These are phyloP conservation scores for Erythrocebus patas DNA, from an alignment of 2,113 vertebrate genomes.

Conservation along the genomic window DNA sequence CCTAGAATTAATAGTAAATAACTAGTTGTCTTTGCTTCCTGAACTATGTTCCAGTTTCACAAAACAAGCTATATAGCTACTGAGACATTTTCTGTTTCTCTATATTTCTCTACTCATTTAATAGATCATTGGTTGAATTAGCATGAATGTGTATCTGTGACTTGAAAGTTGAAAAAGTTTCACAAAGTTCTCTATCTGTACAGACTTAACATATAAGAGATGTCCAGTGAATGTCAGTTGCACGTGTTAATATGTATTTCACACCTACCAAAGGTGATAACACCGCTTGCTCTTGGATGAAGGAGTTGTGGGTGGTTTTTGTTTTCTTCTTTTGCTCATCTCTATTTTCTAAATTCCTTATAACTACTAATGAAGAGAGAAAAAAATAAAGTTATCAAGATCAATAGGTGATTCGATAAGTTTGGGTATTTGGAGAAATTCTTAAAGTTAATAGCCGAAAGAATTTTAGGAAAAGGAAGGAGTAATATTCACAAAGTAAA, in stretches of 20 bases:
- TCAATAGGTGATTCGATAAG: background rate
- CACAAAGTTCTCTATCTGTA: background rate
- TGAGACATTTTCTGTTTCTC: background rate
- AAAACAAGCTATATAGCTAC: background rate
- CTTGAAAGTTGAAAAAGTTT: background rate
- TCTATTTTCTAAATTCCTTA: background rate
- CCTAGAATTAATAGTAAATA: background rate
- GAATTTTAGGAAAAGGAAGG: background rate
- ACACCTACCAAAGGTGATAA: background rate
- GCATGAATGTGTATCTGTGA: background rate
- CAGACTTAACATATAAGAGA: background rate
- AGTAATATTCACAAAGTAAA: background rate
- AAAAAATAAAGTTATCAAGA: background rate
- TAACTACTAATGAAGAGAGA: background rate
- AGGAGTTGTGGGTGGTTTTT: background rate
- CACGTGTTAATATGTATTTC: background rate
- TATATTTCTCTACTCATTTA: background rate
- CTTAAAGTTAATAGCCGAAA: background rate
- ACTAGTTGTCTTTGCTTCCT: background rate
- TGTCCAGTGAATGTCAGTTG: background rate
- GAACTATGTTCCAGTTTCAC: background rate
- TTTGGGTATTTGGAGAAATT: background rate
- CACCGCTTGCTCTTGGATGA: background rate
- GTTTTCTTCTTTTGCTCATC: background rate
- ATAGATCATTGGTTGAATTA: background rate